Conservation (phyloP, 2,797 vertebrate genomes). For the Distichodus sexfasciatus region DNA sequence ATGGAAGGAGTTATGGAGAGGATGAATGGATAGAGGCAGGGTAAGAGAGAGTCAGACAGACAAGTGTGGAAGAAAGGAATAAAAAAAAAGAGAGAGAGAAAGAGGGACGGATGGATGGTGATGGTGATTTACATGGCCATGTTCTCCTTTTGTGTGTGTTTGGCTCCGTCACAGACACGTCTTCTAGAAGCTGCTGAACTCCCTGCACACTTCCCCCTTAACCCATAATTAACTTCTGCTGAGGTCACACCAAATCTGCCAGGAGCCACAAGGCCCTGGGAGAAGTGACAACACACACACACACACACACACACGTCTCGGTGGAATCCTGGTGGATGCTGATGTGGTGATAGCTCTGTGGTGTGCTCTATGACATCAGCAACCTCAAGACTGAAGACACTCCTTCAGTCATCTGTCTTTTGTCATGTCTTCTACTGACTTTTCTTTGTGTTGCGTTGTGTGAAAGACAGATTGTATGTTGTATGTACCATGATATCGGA, state of each 20-base stretch:
- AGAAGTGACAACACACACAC: not conserved
- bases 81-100: not conserved
- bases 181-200: not conserved
- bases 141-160: conserved; percentile 33
- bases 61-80: not conserved
- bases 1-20: not conserved
- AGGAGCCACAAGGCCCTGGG: not conserved
- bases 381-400: no score
- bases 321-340: no score
- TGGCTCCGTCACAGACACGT: not conserved
- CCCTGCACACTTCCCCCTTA: not conserved
- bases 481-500: no score
- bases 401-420: no score
- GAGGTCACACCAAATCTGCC: not conserved
- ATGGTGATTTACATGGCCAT: conserved; percentile 54
- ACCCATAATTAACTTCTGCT: not conserved
- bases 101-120: not conserved
- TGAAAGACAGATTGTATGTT: no score
- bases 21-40: conserved; percentile 3
- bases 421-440: no score
- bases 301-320: not conserved
- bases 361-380: no score
- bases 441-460: no score
- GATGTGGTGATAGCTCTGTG: no score
- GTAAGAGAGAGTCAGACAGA: not conserved